Percentiles rank a stretch among this genome's conserved stretches.
These are phyloP conservation scores for Tetanocera ferruginea DNA, from an alignment of 2,888 invertebrate species.

Conservation along the genomic window DNA sequence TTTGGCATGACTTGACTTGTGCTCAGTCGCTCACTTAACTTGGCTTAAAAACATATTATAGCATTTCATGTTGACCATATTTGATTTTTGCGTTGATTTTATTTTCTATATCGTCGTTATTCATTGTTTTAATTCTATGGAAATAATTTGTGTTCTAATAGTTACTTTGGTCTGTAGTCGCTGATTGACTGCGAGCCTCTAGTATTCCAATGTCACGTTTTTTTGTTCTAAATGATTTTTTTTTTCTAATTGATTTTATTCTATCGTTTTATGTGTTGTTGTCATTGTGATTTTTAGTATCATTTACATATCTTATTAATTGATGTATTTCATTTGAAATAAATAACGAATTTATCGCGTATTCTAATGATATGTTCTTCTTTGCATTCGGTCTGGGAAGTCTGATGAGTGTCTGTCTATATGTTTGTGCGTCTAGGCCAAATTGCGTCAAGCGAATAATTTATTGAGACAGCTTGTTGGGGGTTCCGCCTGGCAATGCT, in stretches of 20 bases:
- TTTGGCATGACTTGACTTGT: background rate
- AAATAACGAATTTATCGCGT: constrained; percentile 29
- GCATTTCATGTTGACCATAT: constrained; percentile 15
- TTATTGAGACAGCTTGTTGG: background rate
- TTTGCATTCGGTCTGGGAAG: background rate
- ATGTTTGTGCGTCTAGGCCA: background rate
- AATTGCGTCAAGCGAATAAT: background rate
- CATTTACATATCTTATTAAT: constrained; percentile 23
- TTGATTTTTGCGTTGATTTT: constrained; percentile 15
- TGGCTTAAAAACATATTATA: background rate
- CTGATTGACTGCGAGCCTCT: background rate
- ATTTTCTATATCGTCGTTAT: constrained; percentile 10
- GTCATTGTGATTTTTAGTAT: background rate
- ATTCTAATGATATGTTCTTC: constrained; percentile 3
- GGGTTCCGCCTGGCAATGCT: background rate
- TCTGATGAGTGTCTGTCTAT: background rate
- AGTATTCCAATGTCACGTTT: too few relatives aligned
- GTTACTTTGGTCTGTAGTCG: background rate
- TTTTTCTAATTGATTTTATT: too few relatives aligned
- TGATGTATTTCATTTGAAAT: constrained; percentile 22
- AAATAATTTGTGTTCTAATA: constrained; percentile 11
- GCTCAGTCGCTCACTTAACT: background rate
- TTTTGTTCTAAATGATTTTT: too few relatives aligned
- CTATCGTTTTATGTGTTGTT: background rate
- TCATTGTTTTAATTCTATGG: background rate